phyloP scores from a whole-genome alignment of 2,797 vertebrate species.

The Rhynchotus rufescens region DNA sequence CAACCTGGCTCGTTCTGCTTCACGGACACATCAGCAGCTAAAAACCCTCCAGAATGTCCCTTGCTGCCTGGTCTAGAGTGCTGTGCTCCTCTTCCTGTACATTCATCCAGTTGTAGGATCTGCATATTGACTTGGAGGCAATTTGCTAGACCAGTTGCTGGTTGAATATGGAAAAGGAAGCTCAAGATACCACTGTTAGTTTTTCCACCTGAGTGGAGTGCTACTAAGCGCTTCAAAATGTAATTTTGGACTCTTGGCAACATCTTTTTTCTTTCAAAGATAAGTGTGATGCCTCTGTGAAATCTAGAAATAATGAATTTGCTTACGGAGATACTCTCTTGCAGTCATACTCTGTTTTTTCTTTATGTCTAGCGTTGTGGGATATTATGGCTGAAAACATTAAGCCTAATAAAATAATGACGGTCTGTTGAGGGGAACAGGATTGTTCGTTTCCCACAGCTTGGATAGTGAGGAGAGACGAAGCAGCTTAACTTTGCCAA shows the following conservation, averaged over 20 bases:
- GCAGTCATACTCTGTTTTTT: background rate
- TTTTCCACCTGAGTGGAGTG: background rate
- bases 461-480: background rate
- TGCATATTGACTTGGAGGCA: background rate
- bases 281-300: background rate
- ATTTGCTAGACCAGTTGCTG: background rate
- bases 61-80: constrained; percentile 17
- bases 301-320: background rate
- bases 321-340: background rate
- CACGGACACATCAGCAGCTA: background rate
- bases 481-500: constrained; percentile 14
- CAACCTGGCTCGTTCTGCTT: constrained; percentile 46
- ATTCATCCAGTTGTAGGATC: constrained; percentile 12
- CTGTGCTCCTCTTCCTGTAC: background rate
- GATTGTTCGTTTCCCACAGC: background rate
- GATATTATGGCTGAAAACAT: background rate
- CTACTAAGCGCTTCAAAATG: background rate
- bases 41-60: constrained; percentile 20
- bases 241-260: background rate
- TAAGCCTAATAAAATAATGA: background rate
- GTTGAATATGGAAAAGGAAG: background rate
- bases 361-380: background rate
- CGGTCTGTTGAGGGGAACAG: background rate
- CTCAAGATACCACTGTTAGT: background rate
- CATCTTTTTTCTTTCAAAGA: background rate